Percentiles rank a stretch among this genome's conserved stretches.
phyloP scores from a whole-genome alignment of 53 echinoderm and acorn worm species.

The Temnopleurus reevesii region DNA sequence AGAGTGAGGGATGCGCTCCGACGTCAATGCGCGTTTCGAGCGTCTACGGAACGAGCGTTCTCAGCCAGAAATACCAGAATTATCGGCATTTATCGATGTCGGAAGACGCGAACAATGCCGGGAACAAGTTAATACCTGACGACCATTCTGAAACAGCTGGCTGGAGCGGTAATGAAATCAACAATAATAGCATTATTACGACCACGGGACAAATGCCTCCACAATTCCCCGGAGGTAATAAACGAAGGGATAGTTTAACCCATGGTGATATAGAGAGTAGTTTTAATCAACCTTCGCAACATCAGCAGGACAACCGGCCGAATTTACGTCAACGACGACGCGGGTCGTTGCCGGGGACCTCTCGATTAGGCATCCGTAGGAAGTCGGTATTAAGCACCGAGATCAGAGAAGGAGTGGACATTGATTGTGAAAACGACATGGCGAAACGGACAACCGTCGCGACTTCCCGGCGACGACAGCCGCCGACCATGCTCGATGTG shows the following conservation, averaged over 20 bases:
- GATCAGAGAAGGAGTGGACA: slow-evolving; percentile 36
- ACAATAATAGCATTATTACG: not conserved
- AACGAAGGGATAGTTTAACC: slow-evolving; percentile 21
- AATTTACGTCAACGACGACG: not conserved
- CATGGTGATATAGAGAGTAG: not conserved
- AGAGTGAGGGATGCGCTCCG: not conserved
- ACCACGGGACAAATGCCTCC: not conserved
- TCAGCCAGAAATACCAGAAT: slow-evolving; percentile 55
- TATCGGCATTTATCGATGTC: slow-evolving; percentile 62
- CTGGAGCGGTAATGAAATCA: slow-evolving; percentile 34
- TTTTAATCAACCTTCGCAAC: not conserved
- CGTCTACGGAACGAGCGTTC: slow-evolving; percentile 48
- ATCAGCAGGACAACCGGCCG: not conserved
- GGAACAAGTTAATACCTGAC: not conserved
- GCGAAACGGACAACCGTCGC: slow-evolving; percentile 21
- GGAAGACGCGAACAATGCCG: slow-evolving; percentile 34
- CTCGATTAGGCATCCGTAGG: not conserved
- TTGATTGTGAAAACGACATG: slow-evolving; percentile 26
- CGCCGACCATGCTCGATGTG: not conserved
- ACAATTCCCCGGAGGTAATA: not conserved
- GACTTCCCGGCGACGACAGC: slow-evolving; percentile 9
- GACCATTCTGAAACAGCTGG: not conserved
- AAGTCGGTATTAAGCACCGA: not conserved
- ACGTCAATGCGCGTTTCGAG: slow-evolving; percentile 40
- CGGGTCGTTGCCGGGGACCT: slow-evolving; percentile 17